phyloP scores from a whole-genome alignment of 1,140 invertebrate genomes.

The Antheraea pernyi region DNA sequence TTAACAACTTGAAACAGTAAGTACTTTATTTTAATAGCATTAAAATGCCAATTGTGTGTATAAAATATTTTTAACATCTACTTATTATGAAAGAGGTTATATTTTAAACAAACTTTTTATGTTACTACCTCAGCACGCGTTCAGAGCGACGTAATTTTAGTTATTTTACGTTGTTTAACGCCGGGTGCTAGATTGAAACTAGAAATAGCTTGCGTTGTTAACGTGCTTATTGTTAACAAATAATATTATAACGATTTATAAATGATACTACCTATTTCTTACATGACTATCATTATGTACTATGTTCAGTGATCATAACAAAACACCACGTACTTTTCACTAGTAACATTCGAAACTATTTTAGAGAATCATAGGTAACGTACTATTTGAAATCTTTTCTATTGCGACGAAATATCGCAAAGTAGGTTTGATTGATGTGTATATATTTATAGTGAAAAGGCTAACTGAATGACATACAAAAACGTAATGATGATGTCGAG shows the following conservation, averaged over 20 bases:
- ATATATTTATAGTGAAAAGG: no score
- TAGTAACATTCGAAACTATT: no score
- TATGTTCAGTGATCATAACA: no score
- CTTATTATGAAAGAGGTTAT: conserved; percentile 9
- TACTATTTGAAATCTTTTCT: no score
- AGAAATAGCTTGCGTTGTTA: background rate
- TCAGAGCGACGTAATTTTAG: conserved; percentile 48
- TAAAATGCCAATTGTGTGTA: background rate
- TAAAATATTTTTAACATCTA: background rate
- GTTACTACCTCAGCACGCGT: conserved; percentile 32
- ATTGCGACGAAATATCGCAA: no score
- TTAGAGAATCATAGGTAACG: no score
- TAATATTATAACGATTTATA: background rate
- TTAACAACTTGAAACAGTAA: conserved; percentile 1
- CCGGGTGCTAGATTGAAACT: conserved; percentile 33
- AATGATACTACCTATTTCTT: background rate
- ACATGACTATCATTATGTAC: no score
- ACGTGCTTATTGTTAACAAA: background rate
- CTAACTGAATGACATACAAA: no score
- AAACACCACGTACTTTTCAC: no score
- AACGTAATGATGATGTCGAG: no score
- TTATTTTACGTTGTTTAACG: conserved; percentile 44
- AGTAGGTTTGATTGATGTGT: no score
- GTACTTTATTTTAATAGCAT: conserved; percentile 8
- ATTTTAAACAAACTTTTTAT: background rate